Percentiles rank a stretch among this genome's conserved stretches.
phyloP scores from a whole-genome alignment of 2,113 vertebrate species.

The Sminthopsis crassicaudata region DNA sequence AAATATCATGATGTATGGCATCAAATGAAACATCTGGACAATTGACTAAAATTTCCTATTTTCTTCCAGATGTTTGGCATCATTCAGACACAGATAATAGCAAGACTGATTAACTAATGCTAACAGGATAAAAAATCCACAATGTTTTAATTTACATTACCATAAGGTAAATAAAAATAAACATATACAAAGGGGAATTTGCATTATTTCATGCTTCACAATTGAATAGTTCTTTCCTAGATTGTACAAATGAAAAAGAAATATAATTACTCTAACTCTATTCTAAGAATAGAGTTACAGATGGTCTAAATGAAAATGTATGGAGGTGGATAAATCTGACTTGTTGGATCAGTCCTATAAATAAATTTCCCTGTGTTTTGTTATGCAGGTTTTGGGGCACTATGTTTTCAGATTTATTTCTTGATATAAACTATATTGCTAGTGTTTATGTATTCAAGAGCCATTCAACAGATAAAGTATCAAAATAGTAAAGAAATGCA shows the following conservation, averaged over 20 bases:
- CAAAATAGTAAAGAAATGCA: not conserved
- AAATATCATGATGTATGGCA: not conserved
- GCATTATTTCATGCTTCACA: conserved; percentile 54
- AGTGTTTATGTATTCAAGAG: conserved; percentile 64
- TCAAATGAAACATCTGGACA: not conserved
- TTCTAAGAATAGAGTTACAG: conserved; percentile 82
- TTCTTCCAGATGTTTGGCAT: conserved; percentile 39
- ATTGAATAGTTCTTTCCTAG: conserved; percentile 42
- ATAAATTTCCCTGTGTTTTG: conserved; percentile 68
- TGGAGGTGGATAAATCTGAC: conserved; percentile 77
- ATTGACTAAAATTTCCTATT: conserved; percentile 35
- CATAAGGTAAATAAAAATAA: conserved; percentile 48
- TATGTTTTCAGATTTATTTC: conserved; percentile 64
- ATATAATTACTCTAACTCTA: conserved; percentile 80
- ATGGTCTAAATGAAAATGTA: conserved; percentile 80
- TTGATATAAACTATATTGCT: conserved; percentile 70
- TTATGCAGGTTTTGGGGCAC: conserved; percentile 69
- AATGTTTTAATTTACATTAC: conserved; percentile 5
- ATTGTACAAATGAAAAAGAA: conserved; percentile 65
- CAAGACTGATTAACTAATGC: not conserved
- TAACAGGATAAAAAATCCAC: conserved; percentile 1
- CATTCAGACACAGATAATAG: not conserved
- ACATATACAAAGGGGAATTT: conserved; percentile 30
- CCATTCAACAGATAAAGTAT: conserved; percentile 6
- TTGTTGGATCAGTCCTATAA: conserved; percentile 82